Percentiles rank a stretch among this genome's conserved stretches.
Conservation (phyloP, 2,113 vertebrate species). For the Nycticebus coucang region DNA sequence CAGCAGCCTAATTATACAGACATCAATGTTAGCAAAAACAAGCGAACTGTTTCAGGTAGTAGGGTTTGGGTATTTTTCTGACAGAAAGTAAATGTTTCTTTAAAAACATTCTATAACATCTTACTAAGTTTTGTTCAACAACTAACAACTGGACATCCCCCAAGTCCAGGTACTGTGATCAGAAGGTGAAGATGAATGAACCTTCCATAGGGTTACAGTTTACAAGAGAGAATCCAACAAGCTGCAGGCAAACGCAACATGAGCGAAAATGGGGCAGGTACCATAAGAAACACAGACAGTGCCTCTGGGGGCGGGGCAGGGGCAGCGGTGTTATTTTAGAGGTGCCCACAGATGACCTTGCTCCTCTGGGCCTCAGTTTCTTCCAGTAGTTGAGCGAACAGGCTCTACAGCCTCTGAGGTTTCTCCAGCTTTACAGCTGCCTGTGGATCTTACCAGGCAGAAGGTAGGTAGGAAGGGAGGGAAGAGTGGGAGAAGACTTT, state of each 20-base stretch:
- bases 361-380: not conserved
- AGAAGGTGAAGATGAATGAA: not conserved
- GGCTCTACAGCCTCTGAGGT: not conserved
- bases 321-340: not conserved
- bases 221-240: too few relatives aligned
- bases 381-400: fast-evolving
- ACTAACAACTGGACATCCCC: not conserved
- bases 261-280: not conserved
- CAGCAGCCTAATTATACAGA: not conserved
- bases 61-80: not conserved
- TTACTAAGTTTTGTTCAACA: not conserved
- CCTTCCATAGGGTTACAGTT: not conserved
- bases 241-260: not conserved
- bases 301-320: too few relatives aligned
- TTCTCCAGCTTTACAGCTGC: not conserved
- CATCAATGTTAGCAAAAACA: not conserved
- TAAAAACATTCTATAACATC: not conserved
- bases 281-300: not conserved
- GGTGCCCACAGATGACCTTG: not conserved
- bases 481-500: not conserved
- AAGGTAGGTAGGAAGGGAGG: not conserved
- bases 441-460: not conserved
- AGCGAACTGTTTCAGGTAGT: not conserved
- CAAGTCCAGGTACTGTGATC: not conserved
- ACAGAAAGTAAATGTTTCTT: not conserved